These are phyloP conservation scores for Danio jaintianensis DNA, from an alignment of 2,797 vertebrate genomes.

Conservation along the genomic window DNA sequence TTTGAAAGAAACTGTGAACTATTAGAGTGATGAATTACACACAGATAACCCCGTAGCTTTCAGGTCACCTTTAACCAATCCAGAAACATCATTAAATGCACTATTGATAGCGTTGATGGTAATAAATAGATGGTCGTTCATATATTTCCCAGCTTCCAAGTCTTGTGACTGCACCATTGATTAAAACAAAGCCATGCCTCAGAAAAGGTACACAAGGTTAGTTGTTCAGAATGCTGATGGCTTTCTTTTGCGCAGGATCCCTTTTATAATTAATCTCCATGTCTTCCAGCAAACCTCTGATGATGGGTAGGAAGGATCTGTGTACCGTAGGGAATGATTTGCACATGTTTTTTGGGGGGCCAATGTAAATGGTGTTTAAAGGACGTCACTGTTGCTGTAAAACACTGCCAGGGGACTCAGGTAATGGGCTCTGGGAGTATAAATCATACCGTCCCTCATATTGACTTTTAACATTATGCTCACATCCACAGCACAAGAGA, in stretches of 20 bases:
- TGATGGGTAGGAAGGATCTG: slow-evolving; percentile 22
- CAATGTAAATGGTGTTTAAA: slow-evolving; percentile 39
- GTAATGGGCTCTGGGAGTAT: slow-evolving; percentile 37
- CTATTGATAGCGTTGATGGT: neutral
- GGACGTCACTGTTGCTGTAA: slow-evolving; percentile 30
- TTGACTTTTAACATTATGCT: slow-evolving; percentile 40
- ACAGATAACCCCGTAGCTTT: neutral
- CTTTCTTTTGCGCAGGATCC: slow-evolving; percentile 24
- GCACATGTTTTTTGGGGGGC: slow-evolving; percentile 30
- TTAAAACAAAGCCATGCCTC: slow-evolving; percentile 37
- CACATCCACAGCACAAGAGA: slow-evolving; percentile 34
- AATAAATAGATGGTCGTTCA: slow-evolving; percentile 24
- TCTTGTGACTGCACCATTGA: slow-evolving; percentile 25
- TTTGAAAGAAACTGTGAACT: slow-evolving; percentile 2
- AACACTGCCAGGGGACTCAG: slow-evolving; percentile 27
- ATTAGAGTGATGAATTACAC: slow-evolving; percentile 7
- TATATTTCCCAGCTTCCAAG: slow-evolving; percentile 10
- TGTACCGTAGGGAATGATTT: neutral
- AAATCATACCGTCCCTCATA: slow-evolving; percentile 36
- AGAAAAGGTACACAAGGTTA: slow-evolving; percentile 21
- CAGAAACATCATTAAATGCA: neutral
- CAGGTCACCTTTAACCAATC: slow-evolving; percentile 1
- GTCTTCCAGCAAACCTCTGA: slow-evolving; percentile 26
- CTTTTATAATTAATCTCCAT: slow-evolving; percentile 46
- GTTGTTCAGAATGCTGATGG: slow-evolving; percentile 18